A percentile compares a stretch with the other conserved stretches of the same genome.
Evolutionary conservation across 2,113 vertebrate species (phyloP).

Genomic region (Prionailurus viverrinus): DNA sequence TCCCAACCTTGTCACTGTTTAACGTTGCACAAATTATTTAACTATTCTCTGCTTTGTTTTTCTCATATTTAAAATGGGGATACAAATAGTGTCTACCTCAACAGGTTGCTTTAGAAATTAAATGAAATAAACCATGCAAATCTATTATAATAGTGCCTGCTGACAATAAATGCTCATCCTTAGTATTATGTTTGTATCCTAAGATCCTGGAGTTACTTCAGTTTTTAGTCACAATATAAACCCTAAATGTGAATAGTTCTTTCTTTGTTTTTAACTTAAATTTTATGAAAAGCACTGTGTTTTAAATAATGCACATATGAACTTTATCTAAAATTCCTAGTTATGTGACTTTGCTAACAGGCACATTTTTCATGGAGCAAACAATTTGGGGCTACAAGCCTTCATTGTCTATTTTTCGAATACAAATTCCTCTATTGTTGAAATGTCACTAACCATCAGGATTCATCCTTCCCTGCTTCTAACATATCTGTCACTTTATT

Average conservation of each 20-base stretch:
- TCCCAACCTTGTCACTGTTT: background rate
- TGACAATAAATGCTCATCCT: background rate
- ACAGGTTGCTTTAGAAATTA: slow-evolving; percentile 31
- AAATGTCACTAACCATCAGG: slow-evolving; percentile 74
- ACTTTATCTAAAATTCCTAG: slow-evolving; percentile 51
- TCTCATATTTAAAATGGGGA: background rate
- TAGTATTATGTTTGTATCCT: background rate
- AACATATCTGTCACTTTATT: background rate
- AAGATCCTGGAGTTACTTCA: slow-evolving; percentile 15
- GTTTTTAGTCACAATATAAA: slow-evolving; percentile 1
- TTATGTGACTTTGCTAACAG: background rate
- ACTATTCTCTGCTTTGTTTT: background rate
- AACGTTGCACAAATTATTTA: background rate
- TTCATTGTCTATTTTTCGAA: slow-evolving; percentile 75
- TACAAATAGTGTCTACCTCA: background rate
- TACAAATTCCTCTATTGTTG: slow-evolving; percentile 64
- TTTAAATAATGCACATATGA: slow-evolving; percentile 25
- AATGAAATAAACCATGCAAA: slow-evolving; percentile 12
- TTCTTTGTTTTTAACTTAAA: slow-evolving; percentile 5
- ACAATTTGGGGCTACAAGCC: slow-evolving; percentile 39
- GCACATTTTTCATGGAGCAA: slow-evolving; percentile 71
- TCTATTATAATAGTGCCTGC: background rate
- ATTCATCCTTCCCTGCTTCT: slow-evolving; percentile 59
- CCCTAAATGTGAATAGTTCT: background rate
- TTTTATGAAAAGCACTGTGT: background rate